Percentiles rank a stretch among this genome's conserved stretches.
These are phyloP conservation scores for Gobius niger DNA, from an alignment of 2,113 vertebrate species.

Conservation along the genomic window DNA sequence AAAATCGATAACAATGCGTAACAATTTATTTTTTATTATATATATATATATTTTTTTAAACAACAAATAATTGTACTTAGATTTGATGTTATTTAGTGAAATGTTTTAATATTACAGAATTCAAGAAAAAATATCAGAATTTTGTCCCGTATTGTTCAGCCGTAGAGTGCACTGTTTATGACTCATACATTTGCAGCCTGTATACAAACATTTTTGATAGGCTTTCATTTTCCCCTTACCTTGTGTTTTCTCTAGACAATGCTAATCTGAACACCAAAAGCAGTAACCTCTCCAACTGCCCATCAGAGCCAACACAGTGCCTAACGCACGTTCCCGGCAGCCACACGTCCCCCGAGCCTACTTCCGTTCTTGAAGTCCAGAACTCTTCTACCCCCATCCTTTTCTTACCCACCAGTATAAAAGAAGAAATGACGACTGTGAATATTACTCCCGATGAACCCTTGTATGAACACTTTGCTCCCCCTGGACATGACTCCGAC, in stretches of 20 bases:
- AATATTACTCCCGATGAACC: conserved; percentile 85
- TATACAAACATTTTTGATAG: background rate
- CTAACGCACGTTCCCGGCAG: conserved; percentile 62
- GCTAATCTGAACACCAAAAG: conserved; percentile 12
- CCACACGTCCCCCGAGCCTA: conserved; percentile 76
- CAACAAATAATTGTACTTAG: too few species aligned
- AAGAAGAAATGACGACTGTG: conserved; percentile 84
- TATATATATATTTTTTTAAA: too few species aligned
- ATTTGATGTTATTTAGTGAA: too few species aligned
- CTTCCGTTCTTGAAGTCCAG: conserved; percentile 82
- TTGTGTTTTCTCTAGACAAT: conserved; percentile 44
- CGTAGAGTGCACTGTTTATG: too few species aligned
- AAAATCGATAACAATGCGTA: too few species aligned
- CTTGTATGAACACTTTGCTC: conserved; percentile 87
- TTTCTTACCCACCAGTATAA: conserved; percentile 81
- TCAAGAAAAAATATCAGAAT: too few species aligned
- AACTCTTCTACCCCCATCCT: conserved; percentile 84
- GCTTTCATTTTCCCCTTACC: background rate
- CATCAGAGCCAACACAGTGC: conserved; percentile 59
- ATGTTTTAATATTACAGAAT: too few species aligned
- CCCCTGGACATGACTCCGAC: conserved; percentile 79
- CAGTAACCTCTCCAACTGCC: conserved; percentile 2
- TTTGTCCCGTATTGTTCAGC: too few species aligned
- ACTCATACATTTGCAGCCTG: too few species aligned
- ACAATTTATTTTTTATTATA: too few species aligned